A percentile compares a stretch with the other conserved stretches of the same genome.
These are phyloP conservation scores for Dryocosmus kuriphilus DNA, from an alignment of 2,888 invertebrate genomes.

Conservation along the genomic window DNA sequence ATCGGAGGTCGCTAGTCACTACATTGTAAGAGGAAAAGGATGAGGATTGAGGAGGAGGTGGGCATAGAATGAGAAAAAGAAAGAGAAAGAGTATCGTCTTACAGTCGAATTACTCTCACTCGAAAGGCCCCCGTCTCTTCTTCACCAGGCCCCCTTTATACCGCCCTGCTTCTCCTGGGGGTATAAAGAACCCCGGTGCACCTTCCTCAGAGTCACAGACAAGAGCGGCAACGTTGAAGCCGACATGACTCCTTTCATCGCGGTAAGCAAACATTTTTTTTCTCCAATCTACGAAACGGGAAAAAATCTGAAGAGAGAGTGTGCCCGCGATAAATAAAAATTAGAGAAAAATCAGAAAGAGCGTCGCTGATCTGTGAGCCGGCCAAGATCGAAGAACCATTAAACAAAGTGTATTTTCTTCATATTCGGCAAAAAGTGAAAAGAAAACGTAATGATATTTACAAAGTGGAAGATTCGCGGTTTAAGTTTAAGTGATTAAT, in stretches of 20 bases:
- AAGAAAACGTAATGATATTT: neutral
- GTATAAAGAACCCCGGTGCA: slow-evolving; percentile 76
- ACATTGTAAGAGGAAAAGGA: slow-evolving; percentile 38
- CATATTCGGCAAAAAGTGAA: neutral
- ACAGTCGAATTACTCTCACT: slow-evolving; percentile 75
- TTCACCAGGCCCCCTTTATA: slow-evolving; percentile 66
- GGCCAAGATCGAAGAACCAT: slow-evolving; percentile 14
- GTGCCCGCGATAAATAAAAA: slow-evolving; percentile 13
- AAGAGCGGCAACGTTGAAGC: slow-evolving; percentile 77
- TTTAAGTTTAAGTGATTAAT: slow-evolving; percentile 21
- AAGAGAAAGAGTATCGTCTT: slow-evolving; percentile 67
- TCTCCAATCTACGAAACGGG: slow-evolving; percentile 27
- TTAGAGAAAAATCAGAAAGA: slow-evolving; percentile 7
- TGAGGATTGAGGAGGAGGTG: slow-evolving; percentile 38
- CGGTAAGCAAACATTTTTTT: slow-evolving; percentile 72
- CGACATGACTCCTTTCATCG: slow-evolving; percentile 77
- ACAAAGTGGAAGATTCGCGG: slow-evolving; percentile 20
- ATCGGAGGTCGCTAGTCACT: slow-evolving; percentile 28
- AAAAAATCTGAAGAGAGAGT: slow-evolving; percentile 20
- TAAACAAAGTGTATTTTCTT: slow-evolving; percentile 29
- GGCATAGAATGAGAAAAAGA: slow-evolving; percentile 44
- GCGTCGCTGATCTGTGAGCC: neutral
- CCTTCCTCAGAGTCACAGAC: slow-evolving; percentile 76
- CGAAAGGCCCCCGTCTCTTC: slow-evolving; percentile 73
- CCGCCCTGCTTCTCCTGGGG: slow-evolving; percentile 69